Conservation (phyloP, 2,113 vertebrate genomes). For the Amphiprion percula region DNA sequence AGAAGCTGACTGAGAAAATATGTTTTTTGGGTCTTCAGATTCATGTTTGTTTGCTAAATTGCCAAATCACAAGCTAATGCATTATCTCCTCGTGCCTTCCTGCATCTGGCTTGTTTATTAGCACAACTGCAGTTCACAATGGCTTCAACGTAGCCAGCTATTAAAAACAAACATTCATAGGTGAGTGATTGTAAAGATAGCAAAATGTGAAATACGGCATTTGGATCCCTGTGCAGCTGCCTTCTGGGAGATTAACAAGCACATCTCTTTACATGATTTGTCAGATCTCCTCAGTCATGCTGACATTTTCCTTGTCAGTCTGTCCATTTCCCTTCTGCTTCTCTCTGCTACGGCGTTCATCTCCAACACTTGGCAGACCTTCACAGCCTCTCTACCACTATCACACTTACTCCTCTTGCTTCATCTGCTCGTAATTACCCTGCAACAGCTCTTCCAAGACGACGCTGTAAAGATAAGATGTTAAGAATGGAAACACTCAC, state of each 20-base stretch:
- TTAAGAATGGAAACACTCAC: constrained; percentile 35
- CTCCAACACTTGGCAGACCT: constrained; percentile 81
- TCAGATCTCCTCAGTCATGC: not conserved
- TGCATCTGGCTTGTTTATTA: not conserved
- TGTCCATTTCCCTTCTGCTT: constrained; percentile 31
- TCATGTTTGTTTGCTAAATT: too few species aligned
- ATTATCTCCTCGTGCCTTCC: too few species aligned
- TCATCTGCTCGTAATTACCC: constrained; percentile 66
- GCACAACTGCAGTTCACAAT: constrained; percentile 4
- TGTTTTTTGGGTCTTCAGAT: too few species aligned
- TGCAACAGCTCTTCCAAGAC: constrained; percentile 27
- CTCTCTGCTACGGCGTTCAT: constrained; percentile 29
- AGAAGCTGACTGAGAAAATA: too few species aligned
- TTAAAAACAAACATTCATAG: not conserved
- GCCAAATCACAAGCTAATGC: too few species aligned
- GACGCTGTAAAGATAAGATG: constrained; percentile 30
- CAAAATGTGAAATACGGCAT: not conserved
- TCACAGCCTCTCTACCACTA: constrained; percentile 47
- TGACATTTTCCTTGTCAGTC: constrained; percentile 16
- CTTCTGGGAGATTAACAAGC: not conserved
- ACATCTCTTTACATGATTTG: not conserved
- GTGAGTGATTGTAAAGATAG: not conserved
- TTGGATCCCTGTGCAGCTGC: not conserved
- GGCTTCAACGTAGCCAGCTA: not conserved
- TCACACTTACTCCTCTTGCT: constrained; percentile 30